Base-by-base conservation (phyloP, 2,888 invertebrate genomes). In the Tachina grossa region DNA sequence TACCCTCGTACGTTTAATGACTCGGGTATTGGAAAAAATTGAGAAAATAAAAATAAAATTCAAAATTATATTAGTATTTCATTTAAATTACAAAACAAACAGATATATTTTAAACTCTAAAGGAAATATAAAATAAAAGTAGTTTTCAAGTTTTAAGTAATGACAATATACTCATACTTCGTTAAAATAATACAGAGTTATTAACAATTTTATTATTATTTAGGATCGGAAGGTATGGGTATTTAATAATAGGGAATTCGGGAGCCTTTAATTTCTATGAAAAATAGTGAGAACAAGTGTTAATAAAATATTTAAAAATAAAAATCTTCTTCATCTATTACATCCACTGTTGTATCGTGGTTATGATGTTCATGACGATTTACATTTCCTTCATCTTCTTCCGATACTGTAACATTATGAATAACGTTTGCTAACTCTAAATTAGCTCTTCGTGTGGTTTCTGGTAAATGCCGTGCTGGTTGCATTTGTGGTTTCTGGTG, bases 291-390 rank as follows among this genome's bases (percentile, higher is more conserved):
- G 47, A 53, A 66, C 31, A 31, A 55, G 43, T 63, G 16, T 49
- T 68, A 59, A 19, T 57, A 39, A 53, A 51, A 41, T 84, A 45
- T 71, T 85, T 80, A 85, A 79, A 85, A 85, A 76, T 85, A 85
- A 74, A 71, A 85, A 85, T 85, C 83, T 76, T 85, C 83, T 76
- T 80, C 84, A 65, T 85, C 85, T 53, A 83, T 85, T 49, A 82
- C 81, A 65, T 85, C 71, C 49, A 77, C 51, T 55, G 72, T 16
- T 31, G 63, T 5, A 39, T 65, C 71, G 22, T 79, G 79, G 22
- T 74, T 68, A 57, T 66, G 77, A 68, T 68, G 66, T 31, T 57
- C 55, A 47, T 65, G 63, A 49, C 63, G 79, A 71, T 55, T 79
- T 55, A 19, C n/a, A 65, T 63, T 71, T 65, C 75, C 85, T 47